These are phyloP conservation scores for Mechanitis mazaeus DNA, from an alignment of 2,888 invertebrate species.

Conservation along the genomic window DNA sequence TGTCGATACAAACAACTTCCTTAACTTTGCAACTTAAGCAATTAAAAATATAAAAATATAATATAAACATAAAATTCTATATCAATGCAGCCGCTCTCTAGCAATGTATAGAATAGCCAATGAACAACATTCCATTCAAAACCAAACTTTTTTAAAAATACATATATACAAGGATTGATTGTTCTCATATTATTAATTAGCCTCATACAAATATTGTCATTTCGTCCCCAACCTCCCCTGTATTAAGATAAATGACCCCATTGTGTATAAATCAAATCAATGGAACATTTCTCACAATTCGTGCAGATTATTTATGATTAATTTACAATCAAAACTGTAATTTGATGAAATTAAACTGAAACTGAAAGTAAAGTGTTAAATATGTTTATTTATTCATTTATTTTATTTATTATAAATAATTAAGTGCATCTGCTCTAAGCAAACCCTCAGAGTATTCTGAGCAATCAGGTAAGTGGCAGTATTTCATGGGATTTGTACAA, in stretches of 20 bases:
- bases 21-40: too few relatives aligned
- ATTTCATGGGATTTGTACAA: conserved; percentile 10
- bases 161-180: too few relatives aligned
- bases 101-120: too few relatives aligned
- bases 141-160: too few relatives aligned
- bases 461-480: conserved; percentile 21
- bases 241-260: conserved; percentile 9
- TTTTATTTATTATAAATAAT: not conserved
- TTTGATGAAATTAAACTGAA: too few relatives aligned
- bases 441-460: conserved; percentile 6
- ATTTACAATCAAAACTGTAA: too few relatives aligned
- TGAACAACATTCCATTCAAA: too few relatives aligned
- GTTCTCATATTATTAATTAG: conserved; percentile 3
- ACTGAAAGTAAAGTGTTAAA: too few relatives aligned
- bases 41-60: too few relatives aligned
- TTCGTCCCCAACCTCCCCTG: not conserved
- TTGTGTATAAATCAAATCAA: conserved; percentile 1
- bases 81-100: too few relatives aligned
- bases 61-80: too few relatives aligned
- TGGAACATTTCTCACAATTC: not conserved
- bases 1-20: too few relatives aligned
- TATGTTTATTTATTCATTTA: not conserved
- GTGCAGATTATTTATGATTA: not conserved
- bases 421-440: not conserved
- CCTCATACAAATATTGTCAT: not conserved